phyloP scores from a whole-genome alignment of 2,113 vertebrate species.

The Poeciliopsis turrubarensis region DNA sequence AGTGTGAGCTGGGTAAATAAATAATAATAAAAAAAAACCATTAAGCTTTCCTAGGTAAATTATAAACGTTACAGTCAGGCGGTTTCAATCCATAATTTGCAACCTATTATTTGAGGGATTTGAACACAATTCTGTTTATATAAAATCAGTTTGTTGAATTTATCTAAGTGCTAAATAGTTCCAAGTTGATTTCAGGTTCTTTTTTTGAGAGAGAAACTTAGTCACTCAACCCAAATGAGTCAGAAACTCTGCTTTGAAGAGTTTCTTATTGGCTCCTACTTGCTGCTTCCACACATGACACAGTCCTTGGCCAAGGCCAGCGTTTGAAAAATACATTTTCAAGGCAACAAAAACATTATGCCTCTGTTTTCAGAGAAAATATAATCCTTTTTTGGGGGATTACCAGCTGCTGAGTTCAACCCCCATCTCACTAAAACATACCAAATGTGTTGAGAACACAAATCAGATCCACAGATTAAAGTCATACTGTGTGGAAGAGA shows the following conservation, averaged over 20 bases:
- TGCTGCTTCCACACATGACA: neutral
- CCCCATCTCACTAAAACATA: neutral
- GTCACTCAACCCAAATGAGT: neutral
- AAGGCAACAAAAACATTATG: neutral
- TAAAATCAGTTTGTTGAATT: neutral
- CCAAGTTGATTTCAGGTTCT: neutral
- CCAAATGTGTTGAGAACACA: neutral
- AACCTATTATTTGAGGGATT: too few relatives aligned
- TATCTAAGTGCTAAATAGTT: neutral
- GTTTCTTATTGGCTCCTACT: neutral
- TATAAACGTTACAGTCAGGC: too few relatives aligned
- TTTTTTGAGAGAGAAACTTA: neutral
- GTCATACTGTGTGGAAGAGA: neutral
- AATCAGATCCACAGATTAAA: neutral
- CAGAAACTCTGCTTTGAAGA: neutral
- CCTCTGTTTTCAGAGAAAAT: neutral
- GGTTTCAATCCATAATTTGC: neutral
- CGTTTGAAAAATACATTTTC: neutral
- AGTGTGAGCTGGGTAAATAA: too few relatives aligned
- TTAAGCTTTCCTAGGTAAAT: too few relatives aligned
- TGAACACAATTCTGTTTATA: neutral
- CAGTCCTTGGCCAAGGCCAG: neutral
- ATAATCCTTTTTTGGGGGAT: neutral
- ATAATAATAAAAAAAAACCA: too few relatives aligned
- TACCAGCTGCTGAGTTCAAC: neutral